These are phyloP conservation scores for Macaria notata DNA, from an alignment of 2,888 invertebrate species.

Conservation along the genomic window DNA sequence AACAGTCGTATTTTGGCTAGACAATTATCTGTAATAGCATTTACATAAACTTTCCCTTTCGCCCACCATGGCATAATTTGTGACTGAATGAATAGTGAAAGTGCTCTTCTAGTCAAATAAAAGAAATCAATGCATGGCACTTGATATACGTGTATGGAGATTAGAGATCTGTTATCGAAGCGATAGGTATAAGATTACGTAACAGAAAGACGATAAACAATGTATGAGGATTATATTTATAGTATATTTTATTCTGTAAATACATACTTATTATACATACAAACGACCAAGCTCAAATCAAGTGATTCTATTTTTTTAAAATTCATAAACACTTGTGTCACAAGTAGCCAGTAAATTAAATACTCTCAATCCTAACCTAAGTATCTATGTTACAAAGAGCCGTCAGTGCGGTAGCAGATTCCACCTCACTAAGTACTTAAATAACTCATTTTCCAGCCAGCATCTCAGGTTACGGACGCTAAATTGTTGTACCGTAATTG, in stretches of 20 bases:
- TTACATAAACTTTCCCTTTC: constrained; percentile 60
- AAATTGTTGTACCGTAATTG: constrained; percentile 16
- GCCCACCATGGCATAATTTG: constrained; percentile 52
- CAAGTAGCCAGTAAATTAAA: too few relatives aligned
- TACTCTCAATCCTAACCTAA: too few relatives aligned
- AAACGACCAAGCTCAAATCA: too few relatives aligned
- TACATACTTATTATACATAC: too few relatives aligned
- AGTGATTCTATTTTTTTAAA: too few relatives aligned
- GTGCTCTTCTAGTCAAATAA: constrained; percentile 47
- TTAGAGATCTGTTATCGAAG: constrained; percentile 15
- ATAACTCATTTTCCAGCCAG: background rate
- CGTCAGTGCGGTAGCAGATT: too few relatives aligned
- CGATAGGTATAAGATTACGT: background rate
- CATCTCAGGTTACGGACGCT: constrained; percentile 2
- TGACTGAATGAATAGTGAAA: constrained; percentile 66
- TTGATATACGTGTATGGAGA: constrained; percentile 24
- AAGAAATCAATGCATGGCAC: constrained; percentile 43
- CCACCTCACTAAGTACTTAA: background rate
- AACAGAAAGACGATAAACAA: too few relatives aligned
- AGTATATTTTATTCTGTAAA: too few relatives aligned
- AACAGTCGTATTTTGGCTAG: constrained; percentile 14
- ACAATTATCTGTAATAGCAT: constrained; percentile 35
- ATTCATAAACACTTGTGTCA: too few relatives aligned
- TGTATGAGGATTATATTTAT: too few relatives aligned
- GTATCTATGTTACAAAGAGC: too few relatives aligned